Evolutionary conservation across 2,797 vertebrate genomes (phyloP).

Genomic region (Enteromius anoplus): DNA sequence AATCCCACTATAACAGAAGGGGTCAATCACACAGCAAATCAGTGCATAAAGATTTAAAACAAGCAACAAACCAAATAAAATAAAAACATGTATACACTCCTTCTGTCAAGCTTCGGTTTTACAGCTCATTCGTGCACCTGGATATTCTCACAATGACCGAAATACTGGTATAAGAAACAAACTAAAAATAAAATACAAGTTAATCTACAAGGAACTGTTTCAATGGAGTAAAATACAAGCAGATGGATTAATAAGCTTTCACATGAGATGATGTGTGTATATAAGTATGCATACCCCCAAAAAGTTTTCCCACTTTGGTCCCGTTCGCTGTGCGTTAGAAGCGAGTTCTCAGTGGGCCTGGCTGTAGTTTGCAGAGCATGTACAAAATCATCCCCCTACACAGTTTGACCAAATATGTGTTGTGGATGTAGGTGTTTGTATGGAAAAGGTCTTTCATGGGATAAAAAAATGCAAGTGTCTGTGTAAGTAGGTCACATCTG

Average conservation of each 20-base stretch:
- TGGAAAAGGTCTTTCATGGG: conserved; percentile 38
- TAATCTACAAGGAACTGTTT: too few species aligned
- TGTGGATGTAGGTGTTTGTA: conserved; percentile 34
- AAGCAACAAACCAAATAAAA: background rate
- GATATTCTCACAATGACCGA: too few species aligned
- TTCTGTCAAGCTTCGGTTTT: background rate
- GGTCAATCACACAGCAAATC: background rate
- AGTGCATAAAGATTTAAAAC: background rate
- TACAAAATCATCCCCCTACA: conserved; percentile 15
- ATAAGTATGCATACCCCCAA: background rate
- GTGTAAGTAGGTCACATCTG: conserved; percentile 61
- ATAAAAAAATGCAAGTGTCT: conserved; percentile 42
- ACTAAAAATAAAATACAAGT: too few species aligned
- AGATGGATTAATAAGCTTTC: too few species aligned
- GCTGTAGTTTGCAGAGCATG: conserved; percentile 10
- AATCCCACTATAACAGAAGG: background rate
- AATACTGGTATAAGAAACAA: too few species aligned
- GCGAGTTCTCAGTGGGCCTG: background rate
- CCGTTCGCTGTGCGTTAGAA: background rate
- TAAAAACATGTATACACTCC: background rate
- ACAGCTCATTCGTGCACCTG: background rate
- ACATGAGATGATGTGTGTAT: too few species aligned
- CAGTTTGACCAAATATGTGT: conserved; percentile 23
- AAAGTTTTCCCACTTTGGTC: background rate
- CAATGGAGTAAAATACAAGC: too few species aligned